These are phyloP conservation scores for Pristis pectinata DNA, from an alignment of 2,797 vertebrate genomes.

Conservation along the genomic window DNA sequence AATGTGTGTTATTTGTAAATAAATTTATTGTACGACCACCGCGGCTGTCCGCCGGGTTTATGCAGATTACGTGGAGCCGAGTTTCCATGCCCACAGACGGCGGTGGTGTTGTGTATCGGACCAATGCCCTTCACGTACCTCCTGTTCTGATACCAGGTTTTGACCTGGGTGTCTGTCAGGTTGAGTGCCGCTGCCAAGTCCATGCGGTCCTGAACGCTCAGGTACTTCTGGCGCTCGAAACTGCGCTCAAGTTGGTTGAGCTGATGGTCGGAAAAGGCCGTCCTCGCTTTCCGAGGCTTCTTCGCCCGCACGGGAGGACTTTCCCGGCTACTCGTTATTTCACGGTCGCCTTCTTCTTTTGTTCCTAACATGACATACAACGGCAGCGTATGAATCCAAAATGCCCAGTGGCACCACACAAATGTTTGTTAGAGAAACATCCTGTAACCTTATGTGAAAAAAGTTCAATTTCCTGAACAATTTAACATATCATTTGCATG, in stretches of 20 bases:
- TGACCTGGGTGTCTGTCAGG: slow-evolving; percentile 87
- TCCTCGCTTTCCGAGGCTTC: slow-evolving; percentile 89
- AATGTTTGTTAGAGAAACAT: background rate
- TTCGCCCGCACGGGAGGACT: slow-evolving; percentile 85
- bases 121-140: slow-evolving; percentile 53
- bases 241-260: slow-evolving; percentile 92
- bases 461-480: slow-evolving; percentile 25
- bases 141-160: slow-evolving; percentile 90
- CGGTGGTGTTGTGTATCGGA: too few species aligned
- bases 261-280: slow-evolving; percentile 92
- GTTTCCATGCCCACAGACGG: slow-evolving; percentile 40
- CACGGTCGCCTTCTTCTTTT: slow-evolving; percentile 87
- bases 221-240: slow-evolving; percentile 93
- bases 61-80: too few species aligned
- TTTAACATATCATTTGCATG: slow-evolving; percentile 26
- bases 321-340: slow-evolving; percentile 91
- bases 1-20: background rate
- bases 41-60: background rate
- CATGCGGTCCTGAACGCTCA: slow-evolving; percentile 96
- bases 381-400: slow-evolving; percentile 26
- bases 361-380: slow-evolving; percentile 60
- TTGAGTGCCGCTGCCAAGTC: slow-evolving; percentile 91
- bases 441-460: background rate
- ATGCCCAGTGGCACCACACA: background rate
- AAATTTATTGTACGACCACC: background rate